Evolutionary conservation across 2,888 invertebrate genomes (phyloP).

Genomic region (Stenurella melanura): DNA sequence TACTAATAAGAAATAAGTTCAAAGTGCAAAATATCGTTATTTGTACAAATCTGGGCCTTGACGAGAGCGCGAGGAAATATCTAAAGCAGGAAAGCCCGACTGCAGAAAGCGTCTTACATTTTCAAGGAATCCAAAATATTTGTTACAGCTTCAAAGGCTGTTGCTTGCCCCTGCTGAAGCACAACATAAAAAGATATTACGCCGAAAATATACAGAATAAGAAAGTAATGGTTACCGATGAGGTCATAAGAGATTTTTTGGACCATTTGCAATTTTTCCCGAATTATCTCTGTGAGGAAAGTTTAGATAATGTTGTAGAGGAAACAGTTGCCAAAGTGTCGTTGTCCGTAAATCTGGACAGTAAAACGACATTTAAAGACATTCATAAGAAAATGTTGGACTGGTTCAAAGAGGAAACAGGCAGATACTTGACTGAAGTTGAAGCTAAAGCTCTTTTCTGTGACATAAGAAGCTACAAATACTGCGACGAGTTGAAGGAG

Average conservation of each 20-base stretch:
- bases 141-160: constrained; percentile 2
- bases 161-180: not conserved
- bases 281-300: not conserved
- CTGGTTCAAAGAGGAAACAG: too few relatives aligned
- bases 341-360: not conserved
- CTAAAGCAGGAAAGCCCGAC: not conserved
- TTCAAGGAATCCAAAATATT: not conserved
- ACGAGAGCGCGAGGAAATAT: not conserved
- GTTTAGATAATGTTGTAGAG: not conserved
- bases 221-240: not conserved
- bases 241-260: constrained; percentile 4
- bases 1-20: too few relatives aligned
- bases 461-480: too few relatives aligned
- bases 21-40: not conserved
- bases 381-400: not conserved
- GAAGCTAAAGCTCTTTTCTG: too few relatives aligned
- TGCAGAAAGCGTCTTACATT: constrained; percentile 10
- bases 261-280: not conserved
- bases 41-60: not conserved
- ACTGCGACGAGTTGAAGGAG: too few relatives aligned
- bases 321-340: not conserved
- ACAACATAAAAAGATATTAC: constrained; percentile 10
- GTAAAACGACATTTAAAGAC: not conserved
- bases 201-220: not conserved
- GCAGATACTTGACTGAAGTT: too few relatives aligned